Base-by-base conservation (phyloP, 2,797 vertebrate species). In the Microctenopoma steveboyesi region DNA sequence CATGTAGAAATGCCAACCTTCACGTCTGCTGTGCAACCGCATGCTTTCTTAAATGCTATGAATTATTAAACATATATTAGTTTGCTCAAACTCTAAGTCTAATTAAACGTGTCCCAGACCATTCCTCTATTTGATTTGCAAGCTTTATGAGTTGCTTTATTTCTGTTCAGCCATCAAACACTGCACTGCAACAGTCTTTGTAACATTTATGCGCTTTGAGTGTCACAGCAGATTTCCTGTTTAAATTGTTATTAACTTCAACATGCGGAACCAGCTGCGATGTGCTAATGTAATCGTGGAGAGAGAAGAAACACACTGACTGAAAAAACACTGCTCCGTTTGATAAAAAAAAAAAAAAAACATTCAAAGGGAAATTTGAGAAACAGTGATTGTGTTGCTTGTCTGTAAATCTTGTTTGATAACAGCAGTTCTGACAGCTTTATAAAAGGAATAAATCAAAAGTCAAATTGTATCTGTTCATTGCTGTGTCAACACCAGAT, bases 21-120 rank as follows among this genome's bases (percentile, higher is more conserved):
- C 78, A 69, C 64, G 68, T 83, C 83, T 79, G 55, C 65, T 68
- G 78, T 87, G 86, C 75, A 81, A 78, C 79, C 59, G 67, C 68
- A 69, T 72, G 58, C 70, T 69, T 74, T 82, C 69, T 58, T 73
- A 81, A 82, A 74, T 76, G 79, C 30, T 22, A 70, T 90, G 76
- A 89, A 91, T 91, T 84, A 91, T 92, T 86, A 84, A 92, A 83
- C 75, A 84, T 72, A 74, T 83, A 86, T 88, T 86, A 87, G 84
- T 72, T 84, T 80, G 53, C 83, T 71, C 61, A 42, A 61, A 71
- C 61, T 68, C 61, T 56, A 65, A 42, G 48, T 84, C 73, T 81
- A 86, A 90, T 89, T 87, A 89, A 91, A 84, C 76, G 72, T 79
- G 77, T 78, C 63, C 60, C 64, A 75, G 39, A 55, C 56, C 51